phyloP scores from a whole-genome alignment of 2,888 invertebrate genomes.

The Caenorhabditis sp. region DNA sequence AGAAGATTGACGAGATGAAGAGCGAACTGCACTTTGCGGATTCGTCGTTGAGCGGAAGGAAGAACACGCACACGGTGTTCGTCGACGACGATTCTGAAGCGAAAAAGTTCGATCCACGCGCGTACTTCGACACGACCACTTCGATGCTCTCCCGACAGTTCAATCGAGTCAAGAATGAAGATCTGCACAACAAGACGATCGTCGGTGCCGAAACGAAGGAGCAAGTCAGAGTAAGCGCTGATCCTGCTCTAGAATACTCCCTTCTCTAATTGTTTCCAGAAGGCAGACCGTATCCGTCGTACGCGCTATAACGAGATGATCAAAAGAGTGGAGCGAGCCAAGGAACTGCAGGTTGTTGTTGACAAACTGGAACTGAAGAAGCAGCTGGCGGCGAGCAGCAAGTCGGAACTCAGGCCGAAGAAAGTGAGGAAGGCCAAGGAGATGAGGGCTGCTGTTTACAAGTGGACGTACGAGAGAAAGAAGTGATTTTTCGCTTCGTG shows the following conservation, averaged over 20 bases:
- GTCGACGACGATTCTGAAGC: conserved; percentile 77
- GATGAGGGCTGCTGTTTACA: conserved; percentile 74
- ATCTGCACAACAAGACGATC: conserved; percentile 55
- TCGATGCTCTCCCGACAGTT: conserved; percentile 84
- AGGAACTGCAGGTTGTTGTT: conserved; percentile 71
- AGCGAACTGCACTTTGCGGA: conserved; percentile 72
- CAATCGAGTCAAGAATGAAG: conserved; percentile 83
- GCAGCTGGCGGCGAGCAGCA: conserved; percentile 62
- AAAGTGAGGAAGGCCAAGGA: conserved; percentile 68
- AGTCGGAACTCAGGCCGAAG: conserved; percentile 70
- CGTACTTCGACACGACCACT: conserved; percentile 87
- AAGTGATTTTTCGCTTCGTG: conserved; percentile 55
- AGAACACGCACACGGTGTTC: conserved; percentile 72
- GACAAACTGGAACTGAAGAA: conserved; percentile 76
- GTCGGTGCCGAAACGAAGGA: conserved; percentile 61
- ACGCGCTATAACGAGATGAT: conserved; percentile 74
- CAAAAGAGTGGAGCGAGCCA: conserved; percentile 73
- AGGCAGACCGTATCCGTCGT: conserved; percentile 68
- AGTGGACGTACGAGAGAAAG: conserved; percentile 78
- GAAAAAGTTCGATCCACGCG: conserved; percentile 84
- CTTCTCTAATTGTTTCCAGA: no score
- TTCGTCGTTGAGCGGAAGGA: conserved; percentile 30
- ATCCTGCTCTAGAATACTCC: no score
- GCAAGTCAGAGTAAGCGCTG: conserved; percentile 51
- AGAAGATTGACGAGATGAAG: conserved; percentile 76